Evolutionary conservation across 2,113 vertebrate genomes (phyloP), one percentile per base, ranked within the genome.

Genomic region (Protobothrops flavoviridis): DNA sequence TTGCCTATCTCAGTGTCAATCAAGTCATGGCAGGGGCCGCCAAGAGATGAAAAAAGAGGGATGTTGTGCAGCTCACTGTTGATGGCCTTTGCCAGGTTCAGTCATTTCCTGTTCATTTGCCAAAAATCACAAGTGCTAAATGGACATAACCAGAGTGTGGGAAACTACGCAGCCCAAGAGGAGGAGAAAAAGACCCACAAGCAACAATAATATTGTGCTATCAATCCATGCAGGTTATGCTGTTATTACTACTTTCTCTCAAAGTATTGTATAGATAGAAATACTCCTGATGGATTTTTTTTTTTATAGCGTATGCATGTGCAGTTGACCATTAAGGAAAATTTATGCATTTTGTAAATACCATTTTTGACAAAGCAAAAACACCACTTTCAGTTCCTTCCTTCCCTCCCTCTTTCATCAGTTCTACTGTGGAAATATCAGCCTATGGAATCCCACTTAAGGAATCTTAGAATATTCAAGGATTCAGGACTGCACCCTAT

Each of bases 21-120:
- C 97, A 91, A 95, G 95, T 94, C 95, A 94, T 92, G 85, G 94
- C 92, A 69, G 96, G 93, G 13, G 3, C 93, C 50, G 92, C 90
- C 59, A 94, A 92, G 95, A 96, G 96, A 94, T 94, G 96, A 96
- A 97, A 93, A 93, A 43, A 96, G 96, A 96, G 96, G 95, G 97
- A 91, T 96, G 96, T 94, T 97, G 96, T 96, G 97, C 95, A 94
- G 95, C 93, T 96, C 94, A 57, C 95, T 95, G 94, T 86, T 0
- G 48, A 94, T 94, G 97, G 97, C 97, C 97, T 97, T 97, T 97
- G 97, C 98, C 95, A 96, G 98, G 97, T 97, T 96, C 96, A 96
- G 98, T 98, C 98, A 98, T 98, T 99, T 99, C 99, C 99, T 98
- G 95, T 95, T 96, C 95, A 95, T 97, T 97, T 98, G 98, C 99